Base-by-base conservation (phyloP, 2,113 vertebrate genomes). In the Potamarius usumacintae region DNA sequence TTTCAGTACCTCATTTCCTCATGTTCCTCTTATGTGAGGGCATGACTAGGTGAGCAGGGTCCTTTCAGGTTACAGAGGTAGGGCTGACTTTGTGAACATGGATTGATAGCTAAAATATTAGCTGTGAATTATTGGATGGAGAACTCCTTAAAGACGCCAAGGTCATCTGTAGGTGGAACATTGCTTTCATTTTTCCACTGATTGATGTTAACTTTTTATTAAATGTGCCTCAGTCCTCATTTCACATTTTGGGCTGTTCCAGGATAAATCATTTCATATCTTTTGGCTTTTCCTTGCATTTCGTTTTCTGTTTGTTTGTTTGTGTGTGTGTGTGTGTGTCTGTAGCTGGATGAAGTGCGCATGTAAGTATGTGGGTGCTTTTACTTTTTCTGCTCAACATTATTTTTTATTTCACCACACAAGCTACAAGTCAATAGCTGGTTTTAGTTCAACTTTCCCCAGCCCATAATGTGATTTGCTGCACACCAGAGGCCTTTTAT, bases 141-240 rank as follows among this genome's bases (percentile, higher is more conserved):
- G 74, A n/a, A n/a, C 48, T 77, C 22, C 22, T 25, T 14, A 14
- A 53, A 53, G 74, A 77, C 48, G 22, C 48, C 74, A 93, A 92
- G 89, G 87, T 88, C 76, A 90, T 89, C 89, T 92, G 90, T 88
- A 85, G 67, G 81, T 90, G 83, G 90, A 92, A 90, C 89, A 87
- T 91, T 82, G 55, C 85, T 92, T 88, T 90, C 82, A 57, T 65
- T 62, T 48, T 89, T 82, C 42, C 85, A 85, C 58, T 83, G 89
- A 92, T 90, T 58, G 91, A 91, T 90, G 90, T 82, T 85, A 90
- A 86, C 90, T 82, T 93, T 93, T 92, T 88, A 93, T 92, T 90
- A 92, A 91, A 90, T 72, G 57, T 65, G 91, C 81, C 62, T 84
- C 27, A 62, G 53, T 58, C 34, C 60, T 78, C 62, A 5, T 9